Conservation (phyloP, 2,797 vertebrate genomes). For the Aulostomus chinensis region DNA sequence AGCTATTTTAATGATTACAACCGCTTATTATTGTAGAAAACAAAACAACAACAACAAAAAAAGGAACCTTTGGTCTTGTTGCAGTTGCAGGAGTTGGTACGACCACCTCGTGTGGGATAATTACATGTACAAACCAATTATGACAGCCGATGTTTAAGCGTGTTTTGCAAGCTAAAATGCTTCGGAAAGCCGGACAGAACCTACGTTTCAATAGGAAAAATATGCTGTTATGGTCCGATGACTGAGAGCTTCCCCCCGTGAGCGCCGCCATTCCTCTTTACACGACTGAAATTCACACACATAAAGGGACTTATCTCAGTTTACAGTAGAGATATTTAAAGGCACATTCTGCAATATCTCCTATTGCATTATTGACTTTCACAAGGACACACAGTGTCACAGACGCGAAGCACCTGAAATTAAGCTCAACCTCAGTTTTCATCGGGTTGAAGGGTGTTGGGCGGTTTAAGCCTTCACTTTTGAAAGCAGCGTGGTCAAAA, state of each 20-base stretch:
- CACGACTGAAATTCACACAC: conserved; percentile 30
- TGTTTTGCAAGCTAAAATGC: no score
- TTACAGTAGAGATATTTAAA: conserved; percentile 66
- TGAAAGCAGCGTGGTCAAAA: neutral
- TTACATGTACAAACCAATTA: no score
- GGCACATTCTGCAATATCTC: conserved; percentile 71
- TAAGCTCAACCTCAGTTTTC: neutral
- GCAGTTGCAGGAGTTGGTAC: neutral
- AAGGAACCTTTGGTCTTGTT: neutral
- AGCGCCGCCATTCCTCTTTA: neutral
- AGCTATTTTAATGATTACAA: neutral
- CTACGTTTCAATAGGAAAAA: no score
- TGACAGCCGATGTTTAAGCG: no score
- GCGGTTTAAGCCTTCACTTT: neutral
- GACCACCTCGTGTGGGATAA: no score
- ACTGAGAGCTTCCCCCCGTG: no score
- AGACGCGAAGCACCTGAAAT: conserved; percentile 34
- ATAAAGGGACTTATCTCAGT: conserved; percentile 13
- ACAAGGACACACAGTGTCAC: conserved; percentile 14
- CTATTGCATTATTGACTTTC: conserved; percentile 37
- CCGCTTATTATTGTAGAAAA: neutral
- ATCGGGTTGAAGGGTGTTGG: neutral
- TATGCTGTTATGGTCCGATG: no score
- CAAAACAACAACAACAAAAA: no score
- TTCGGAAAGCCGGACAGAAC: no score